Evolutionary conservation across 2,888 invertebrate species (phyloP), one percentile per base, ranked within the genome.

Genomic region (Hyposoter didymator): DNA sequence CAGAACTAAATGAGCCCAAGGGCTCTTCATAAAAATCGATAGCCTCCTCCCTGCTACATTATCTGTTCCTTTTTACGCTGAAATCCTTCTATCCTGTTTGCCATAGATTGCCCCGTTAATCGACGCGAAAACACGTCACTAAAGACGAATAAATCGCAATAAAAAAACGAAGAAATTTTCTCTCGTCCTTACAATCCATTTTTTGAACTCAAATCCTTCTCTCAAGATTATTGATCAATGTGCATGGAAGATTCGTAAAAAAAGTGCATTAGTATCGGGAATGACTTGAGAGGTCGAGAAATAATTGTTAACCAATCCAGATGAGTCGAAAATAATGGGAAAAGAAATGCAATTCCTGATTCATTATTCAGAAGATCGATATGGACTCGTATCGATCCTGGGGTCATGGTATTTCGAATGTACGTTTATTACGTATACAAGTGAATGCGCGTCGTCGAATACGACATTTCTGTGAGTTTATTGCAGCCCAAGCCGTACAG

Each of bases 21-120:
- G 72, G 72, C 70, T 84, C 19, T 19, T 66, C 76, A 47, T 52
- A 45, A 75, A 80, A 45, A 84, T 84, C 80, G 80, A 84, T 84
- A 72, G 49, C 66, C 43, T 49, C 59, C 43, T 73, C 55, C 43
- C 47, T 22, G 28, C 14, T 28, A 64, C 52, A 35, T 47, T 39
- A 78, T 47, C 35, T n/a, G 32, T 47, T 43, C 64, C 59, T 64
- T 79, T 79, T 47, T 70, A 2, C 49, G 69, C 64, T 66, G 49
- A 70, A 69, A 45, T 59, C 69, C 43, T 72, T 47, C 35, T 28
- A 69, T 69, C 64, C 49, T 49, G 39, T 45, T 72, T 72, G n/a
- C 52, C 12, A 8, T 39, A 47, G 14, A 35, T 14, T 62, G 45
- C 8, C n/a, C 52, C 55, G 17, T 17, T 47, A 10, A 32, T 7